Base-by-base conservation (phyloP, 1,140 invertebrate species). In the Saccostrea glomerata region DNA sequence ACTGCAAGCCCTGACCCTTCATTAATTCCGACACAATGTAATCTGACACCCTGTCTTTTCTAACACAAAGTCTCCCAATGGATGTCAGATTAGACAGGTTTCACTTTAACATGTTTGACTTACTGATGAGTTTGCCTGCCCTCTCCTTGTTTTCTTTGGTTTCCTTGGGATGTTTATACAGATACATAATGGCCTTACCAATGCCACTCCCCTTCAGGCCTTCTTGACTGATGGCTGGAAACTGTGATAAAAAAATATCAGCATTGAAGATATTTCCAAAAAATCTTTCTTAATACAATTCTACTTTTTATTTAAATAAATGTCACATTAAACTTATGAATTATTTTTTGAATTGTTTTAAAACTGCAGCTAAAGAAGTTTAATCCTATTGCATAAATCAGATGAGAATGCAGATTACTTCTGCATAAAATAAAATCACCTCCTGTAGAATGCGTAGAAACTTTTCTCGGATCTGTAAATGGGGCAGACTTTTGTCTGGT, bases 131-230 rank as follows among this genome's bases (percentile, higher is more conserved):
- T 93, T 97, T 97, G 36, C 98, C 98, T 89, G 98, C 98, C 82
- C 97, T 96, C 93, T 98, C 97, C 94, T 97, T 97, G 95, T 99
- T 99, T 84, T 97, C 96, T 95, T 98, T 98, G 0, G 97, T 98
- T 96, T 99, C 99, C 95, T 98, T 98, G 0, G 99, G 99, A 96
- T 99, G 99, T 94, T 99, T 99, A 94, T 98, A 99, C 17, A 99
- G 96, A 96, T 99, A 99, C 99, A 99, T 99, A 0, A 99, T 98
- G 90, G 99, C 99, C 93, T 99, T 99, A 54, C 99, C 98, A 92
- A 99, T 98, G 70, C 99, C 98, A 70, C 98, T 99, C 90, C 98
- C 97, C 95, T 99, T 99, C 77, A 99, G 95, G 82, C 97, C 97
- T 47, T 97, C 97, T 93, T 98, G 97, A 94, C 98, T 98, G 89